Base-by-base conservation (phyloP, 2,113 vertebrate species). In the Phrynosoma platyrhinos region DNA sequence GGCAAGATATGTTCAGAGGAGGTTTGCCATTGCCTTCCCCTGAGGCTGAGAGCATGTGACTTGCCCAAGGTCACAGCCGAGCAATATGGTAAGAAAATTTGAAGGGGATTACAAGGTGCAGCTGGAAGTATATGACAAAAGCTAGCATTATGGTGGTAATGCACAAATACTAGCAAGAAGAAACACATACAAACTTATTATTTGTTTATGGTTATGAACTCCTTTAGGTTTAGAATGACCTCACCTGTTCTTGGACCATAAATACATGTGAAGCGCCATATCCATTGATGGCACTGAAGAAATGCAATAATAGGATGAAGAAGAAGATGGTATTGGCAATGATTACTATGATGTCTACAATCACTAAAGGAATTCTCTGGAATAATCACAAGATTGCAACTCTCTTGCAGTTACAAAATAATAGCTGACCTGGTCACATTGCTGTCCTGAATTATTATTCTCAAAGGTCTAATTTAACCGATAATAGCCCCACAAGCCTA, bases 331-430 rank as follows among this genome's bases (percentile, higher is more conserved):
- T 18, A 23, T n/a, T 32, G 3, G 32, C 40, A 12, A 64, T 62
- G 18, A 23, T 40, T 14, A 64, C 53, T 16, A 42, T 47, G 12
- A 20, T 64, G 14, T 27, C 83, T 74, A 5, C 80, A 75, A 68
- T 2, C 5, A 30, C 53, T 4, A 55, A 52, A 53, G 32, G 66
- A 2, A 58, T 21, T 62, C 76, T 72, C 8, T 58, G 81, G 85
- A 82, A 82, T 79, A 69, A 92, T 10, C 89, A 90, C 58, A 72
- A 12, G 76, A 81, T 58, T 66, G 21, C 52, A 85, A 20, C 62
- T 27, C 14, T 25, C 36, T 53, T 78, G 58, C 13, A 23, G 52
- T 7, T 79, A 77, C 18, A 82, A 88, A 80, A 69, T 40, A 55
- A 2, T 16, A 90, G 27, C 14, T 80, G 86, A 78, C n/a, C 0